Base-by-base conservation (phyloP, 2,888 invertebrate genomes). In the Tenthredo livida region DNA sequence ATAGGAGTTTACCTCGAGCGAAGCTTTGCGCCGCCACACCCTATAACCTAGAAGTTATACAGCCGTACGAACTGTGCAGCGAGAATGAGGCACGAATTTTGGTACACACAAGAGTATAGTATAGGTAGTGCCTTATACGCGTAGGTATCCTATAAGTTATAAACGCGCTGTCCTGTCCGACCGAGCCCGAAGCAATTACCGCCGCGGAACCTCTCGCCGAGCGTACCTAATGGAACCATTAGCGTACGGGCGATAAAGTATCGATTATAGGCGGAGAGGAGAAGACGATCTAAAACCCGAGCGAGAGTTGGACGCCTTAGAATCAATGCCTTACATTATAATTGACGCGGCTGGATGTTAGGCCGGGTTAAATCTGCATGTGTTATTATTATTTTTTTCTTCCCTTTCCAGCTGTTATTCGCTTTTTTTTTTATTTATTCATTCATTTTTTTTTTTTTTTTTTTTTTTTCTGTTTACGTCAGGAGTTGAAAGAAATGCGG, bases 191-290 rank as follows among this genome's bases (percentile, higher is more conserved):
- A 80, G 78, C 78, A 80, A 80, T 80, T 80, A 80, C 78, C 78
- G 58, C 78, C 40, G 58, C 37, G 58, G 61, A 80, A 61, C 78
- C 78, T 58, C 78, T 80, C 78, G 78, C 78, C 58, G 78, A 80
- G 61, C 78, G 61, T 80, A 80, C 78, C 78, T 80, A 80, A 80
- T 80, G 78, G 78, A 80, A 80, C 78, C 78, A 80, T 80, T 80
- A 80, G 78, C 78, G 78, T 80, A 80, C 78, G 78, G 78, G 78
- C 78, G 78, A 80, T 80, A 80, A 80, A 80, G 78, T 80, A 80
- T 80, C 78, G 78, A 80, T 80, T 50, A 80, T 80, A 80, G 78
- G 78, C 58, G 78, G 61, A 37, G 78, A 78, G 78, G 58, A 58
- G 61, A 80, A 80, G 78, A 80, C 78, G 78, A 80, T 80, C 78